Conservation (phyloP, 2,113 vertebrate genomes). For the Plotosus lineatus region DNA sequence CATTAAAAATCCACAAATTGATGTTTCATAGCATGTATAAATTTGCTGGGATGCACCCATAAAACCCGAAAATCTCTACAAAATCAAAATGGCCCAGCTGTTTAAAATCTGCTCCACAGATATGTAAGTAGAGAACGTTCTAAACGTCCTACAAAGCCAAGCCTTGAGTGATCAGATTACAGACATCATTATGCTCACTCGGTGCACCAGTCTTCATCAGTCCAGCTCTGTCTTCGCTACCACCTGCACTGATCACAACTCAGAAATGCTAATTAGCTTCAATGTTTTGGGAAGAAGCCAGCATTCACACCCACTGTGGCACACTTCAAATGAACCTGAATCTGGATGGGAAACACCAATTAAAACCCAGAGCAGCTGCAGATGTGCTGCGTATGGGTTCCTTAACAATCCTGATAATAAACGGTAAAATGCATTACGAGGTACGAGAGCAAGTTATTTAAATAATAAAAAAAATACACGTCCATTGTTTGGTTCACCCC, state of each 20-base stretch:
- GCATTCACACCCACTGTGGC: background rate
- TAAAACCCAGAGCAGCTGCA: constrained; percentile 26
- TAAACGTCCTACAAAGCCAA: background rate
- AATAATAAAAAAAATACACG: no score
- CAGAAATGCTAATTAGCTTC: constrained; percentile 30
- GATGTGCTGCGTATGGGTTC: background rate
- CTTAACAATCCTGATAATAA: background rate
- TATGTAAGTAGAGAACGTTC: background rate
- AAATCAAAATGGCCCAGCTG: background rate
- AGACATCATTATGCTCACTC: constrained; percentile 17
- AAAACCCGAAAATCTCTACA: background rate
- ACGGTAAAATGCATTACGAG: background rate
- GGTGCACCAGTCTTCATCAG: constrained; percentile 10
- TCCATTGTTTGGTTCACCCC: no score
- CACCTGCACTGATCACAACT: constrained; percentile 35
- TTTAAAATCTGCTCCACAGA: background rate
- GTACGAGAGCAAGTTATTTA: no score
- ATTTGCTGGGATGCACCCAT: no score
- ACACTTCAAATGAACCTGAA: constrained; percentile 14
- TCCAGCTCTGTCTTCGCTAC: constrained; percentile 4
- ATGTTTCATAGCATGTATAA: no score
- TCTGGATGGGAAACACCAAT: constrained; percentile 14
- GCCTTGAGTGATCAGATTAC: background rate
- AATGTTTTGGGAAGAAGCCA: background rate
- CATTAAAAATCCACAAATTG: no score